These are phyloP conservation scores for Nemotelus pantherinus DNA, from an alignment of 2,888 invertebrate species.

Conservation along the genomic window DNA sequence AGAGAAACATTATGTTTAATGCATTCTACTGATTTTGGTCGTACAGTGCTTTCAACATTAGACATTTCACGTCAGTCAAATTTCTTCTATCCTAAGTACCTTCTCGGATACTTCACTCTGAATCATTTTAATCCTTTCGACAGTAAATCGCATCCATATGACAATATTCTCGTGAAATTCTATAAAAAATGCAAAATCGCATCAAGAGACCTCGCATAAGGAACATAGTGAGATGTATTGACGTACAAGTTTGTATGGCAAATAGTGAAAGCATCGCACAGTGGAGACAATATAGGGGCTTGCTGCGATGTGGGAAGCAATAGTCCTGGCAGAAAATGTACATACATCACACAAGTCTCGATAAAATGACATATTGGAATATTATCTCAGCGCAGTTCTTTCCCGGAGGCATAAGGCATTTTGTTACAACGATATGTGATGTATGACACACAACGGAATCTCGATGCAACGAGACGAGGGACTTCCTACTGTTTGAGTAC, in stretches of 20 bases:
- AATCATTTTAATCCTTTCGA: constrained; percentile 43
- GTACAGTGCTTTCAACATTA: neutral
- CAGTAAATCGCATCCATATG: constrained; percentile 43
- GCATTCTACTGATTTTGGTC: no score
- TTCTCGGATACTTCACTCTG: constrained; percentile 19
- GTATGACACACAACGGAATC: constrained; percentile 20
- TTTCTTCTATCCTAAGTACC: neutral
- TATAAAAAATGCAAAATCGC: constrained; percentile 45
- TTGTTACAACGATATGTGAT: constrained; percentile 16
- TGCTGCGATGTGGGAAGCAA: neutral
- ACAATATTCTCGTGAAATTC: constrained; percentile 42
- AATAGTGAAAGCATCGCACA: no score
- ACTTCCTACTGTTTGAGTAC: no score
- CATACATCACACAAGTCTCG: constrained; percentile 33
- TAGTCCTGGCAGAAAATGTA: constrained; percentile 13
- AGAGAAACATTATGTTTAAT: no score
- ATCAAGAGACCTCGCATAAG: constrained; percentile 23
- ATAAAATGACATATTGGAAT: constrained; percentile 42
- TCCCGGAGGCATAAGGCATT: constrained; percentile 30
- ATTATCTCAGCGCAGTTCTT: constrained; percentile 42
- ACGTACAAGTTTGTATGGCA: neutral
- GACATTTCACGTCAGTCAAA: constrained; percentile 31
- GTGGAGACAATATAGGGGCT: no score
- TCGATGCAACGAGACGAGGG: neutral
- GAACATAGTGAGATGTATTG: neutral